Conservation (phyloP, 2,113 vertebrate genomes). For the Stercorarius parasiticus region DNA sequence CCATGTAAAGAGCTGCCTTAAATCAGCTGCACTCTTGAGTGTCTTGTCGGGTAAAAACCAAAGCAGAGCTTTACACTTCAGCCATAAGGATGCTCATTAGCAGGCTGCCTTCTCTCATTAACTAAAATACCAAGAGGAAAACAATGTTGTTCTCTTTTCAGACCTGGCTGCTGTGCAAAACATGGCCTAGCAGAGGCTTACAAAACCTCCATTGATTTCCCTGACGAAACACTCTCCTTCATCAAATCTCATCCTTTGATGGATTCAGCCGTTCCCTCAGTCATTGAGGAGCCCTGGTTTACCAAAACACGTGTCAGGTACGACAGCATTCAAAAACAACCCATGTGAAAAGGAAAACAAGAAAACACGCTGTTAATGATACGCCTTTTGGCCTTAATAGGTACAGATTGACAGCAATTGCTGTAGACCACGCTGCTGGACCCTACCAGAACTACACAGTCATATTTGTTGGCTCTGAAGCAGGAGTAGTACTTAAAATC, state of each 20-base stretch:
- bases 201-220: slow-evolving; percentile 95
- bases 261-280: slow-evolving; percentile 91
- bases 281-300: slow-evolving; percentile 95
- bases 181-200: slow-evolving; percentile 87
- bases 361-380: background rate
- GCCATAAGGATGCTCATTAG: background rate
- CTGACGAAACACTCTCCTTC: slow-evolving; percentile 94
- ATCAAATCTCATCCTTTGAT: slow-evolving; percentile 98
- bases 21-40: background rate
- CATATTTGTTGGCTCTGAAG: slow-evolving; percentile 95
- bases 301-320: slow-evolving; percentile 98
- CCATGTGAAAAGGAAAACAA: background rate
- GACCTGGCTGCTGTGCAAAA: slow-evolving; percentile 95
- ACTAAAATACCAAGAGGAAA: slow-evolving; percentile 27
- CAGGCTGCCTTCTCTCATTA: slow-evolving; percentile 18
- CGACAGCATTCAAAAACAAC: background rate
- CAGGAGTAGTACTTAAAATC: slow-evolving; percentile 93
- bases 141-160: slow-evolving; percentile 75
- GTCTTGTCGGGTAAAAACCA: background rate
- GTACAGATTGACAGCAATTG: slow-evolving; percentile 90
- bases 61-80: background rate
- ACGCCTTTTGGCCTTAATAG: slow-evolving; percentile 64
- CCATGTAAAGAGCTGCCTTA: background rate
- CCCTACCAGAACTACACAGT: slow-evolving; percentile 94
- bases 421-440: slow-evolving; percentile 90